Evolutionary conservation across 2,797 vertebrate genomes (phyloP), one percentile per base, ranked within the genome.

Genomic region (Malurus leucopterus): DNA sequence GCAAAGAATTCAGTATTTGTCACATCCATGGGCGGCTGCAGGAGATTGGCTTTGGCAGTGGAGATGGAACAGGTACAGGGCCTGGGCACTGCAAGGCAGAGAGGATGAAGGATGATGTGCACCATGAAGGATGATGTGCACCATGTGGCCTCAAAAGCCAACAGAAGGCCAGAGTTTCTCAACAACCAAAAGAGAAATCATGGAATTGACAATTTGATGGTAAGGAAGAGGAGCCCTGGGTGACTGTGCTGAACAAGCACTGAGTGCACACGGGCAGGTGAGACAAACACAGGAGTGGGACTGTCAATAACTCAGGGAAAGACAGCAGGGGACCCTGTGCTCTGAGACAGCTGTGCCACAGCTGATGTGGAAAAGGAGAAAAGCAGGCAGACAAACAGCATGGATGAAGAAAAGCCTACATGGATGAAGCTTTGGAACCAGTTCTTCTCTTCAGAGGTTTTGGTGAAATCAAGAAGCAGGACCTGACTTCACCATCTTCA

Each of bases 351-450:
- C 29, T 63, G 41, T 59, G 29, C 14, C 21, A 58, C 15, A 50
- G 0, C 1, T 4, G 4, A 11, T 2, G 5, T 0, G 3, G n/a
- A 29, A 32, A 40, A 61, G 26, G 11, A 85, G 29, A 70, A 70
- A 63, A 83, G 8, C 36, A 46, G 17, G 5, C 53, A 80, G 50
- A 50, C 57, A 70, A 29, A 0, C 8, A 16, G 18, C 1, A n/a
- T n/a, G n/a, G n/a, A n/a, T n/a, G n/a, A n/a, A n/a, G n/a, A n/a
- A n/a, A n/a, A 24, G 38, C 30, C n/a, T 46, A 23, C 11, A 55
- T 2, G 14, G 62, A 53, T 23, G 15, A 49, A 70, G 11, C 5
- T 71, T 36, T 73, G 3, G 8, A 59, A 24, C 4, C 15, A 17
- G 20, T 11, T 54, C 32, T 49, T 30, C 26, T 64, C 29, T 51